Base-by-base conservation (phyloP, 2,888 invertebrate species). In the Malthinus seriepunctatus region DNA sequence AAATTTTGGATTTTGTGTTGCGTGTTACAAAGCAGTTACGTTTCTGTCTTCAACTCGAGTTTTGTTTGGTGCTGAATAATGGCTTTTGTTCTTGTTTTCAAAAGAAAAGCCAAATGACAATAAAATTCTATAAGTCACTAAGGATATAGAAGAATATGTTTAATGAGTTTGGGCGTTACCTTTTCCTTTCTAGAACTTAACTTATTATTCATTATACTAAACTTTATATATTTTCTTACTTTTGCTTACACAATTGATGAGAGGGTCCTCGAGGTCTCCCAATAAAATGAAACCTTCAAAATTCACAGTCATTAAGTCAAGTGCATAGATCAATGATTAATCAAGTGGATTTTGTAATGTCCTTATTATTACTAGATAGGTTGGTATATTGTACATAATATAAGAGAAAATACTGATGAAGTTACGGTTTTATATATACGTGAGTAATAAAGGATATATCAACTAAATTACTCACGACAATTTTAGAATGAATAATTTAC, bases 11-110 rank as follows among this genome's bases (percentile, higher is more conserved):
- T 53, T 47, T 51, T 39, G 53, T 54, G 53, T 63, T 56, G 67
- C 67, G 67, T 67, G 67, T 51, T 64, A 56, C 55, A 39, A 51
- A 60, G 65, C 64, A 64, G 65, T 67, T 67, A 49, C 55, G 62
- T 59, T 58, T 55, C 56, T 63, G 60, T 49, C 56, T 56, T 55
- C 53, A 56, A 58, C 54, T 62, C 60, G 58, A 63, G 58, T 60
- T 60, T 49, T 60, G 59, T 61, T 42, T 63, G 63, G 64, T 60
- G 63, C 63, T 65, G 62, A 67, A 67, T 67, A 67, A 67, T 64
- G 57, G 67, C 65, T 62, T 67, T 67, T 67, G 67, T 67, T 67
- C 64, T 54, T 54, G 58, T 48, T 33, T 45, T 34, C 45, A 51
- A 62, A 63, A 60, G 61, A 65, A 62, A 60, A 53, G 49, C 57